A percentile compares a stretch with the other conserved stretches of the same genome.
phyloP scores from a whole-genome alignment of 2,113 vertebrate species.

The Ammodytes dubius region DNA sequence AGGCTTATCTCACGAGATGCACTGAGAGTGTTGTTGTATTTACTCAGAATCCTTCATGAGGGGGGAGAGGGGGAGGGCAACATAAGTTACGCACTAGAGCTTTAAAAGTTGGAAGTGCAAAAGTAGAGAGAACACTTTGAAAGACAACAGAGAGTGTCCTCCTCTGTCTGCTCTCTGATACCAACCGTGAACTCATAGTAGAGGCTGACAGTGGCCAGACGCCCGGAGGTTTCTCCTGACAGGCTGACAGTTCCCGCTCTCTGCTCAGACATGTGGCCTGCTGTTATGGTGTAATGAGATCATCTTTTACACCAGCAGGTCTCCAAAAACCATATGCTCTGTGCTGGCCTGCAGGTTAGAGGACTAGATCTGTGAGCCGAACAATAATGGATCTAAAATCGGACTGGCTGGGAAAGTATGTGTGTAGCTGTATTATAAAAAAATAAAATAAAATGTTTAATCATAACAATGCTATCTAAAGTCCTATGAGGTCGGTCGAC shows the following conservation, averaged over 20 bases:
- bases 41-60: too few species aligned
- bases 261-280: conserved; percentile 27
- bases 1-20: too few species aligned
- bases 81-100: not conserved
- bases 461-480: too few species aligned
- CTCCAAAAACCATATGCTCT: not conserved
- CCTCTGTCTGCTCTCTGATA: conserved; percentile 6
- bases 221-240: conserved; percentile 23
- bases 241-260: conserved; percentile 23
- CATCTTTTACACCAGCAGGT: conserved; percentile 18
- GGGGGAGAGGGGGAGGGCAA: too few species aligned
- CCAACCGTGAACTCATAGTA: conserved; percentile 42
- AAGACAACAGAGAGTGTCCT: conserved; percentile 16
- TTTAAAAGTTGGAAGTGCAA: not conserved
- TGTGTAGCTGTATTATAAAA: not conserved
- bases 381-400: not conserved
- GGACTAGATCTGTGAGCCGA: not conserved
- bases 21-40: too few species aligned
- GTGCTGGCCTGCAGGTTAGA: not conserved
- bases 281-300: conserved; percentile 11
- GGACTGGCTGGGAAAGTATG: not conserved
- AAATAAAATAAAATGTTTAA: too few species aligned
- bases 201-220: conserved; percentile 59
- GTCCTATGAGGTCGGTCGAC: not conserved
- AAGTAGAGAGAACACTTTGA: conserved; percentile 1